Percentiles rank a stretch among this genome's conserved stretches.
These are phyloP conservation scores for Ypsolopha sequella DNA, from an alignment of 2,888 invertebrate species.

Conservation along the genomic window DNA sequence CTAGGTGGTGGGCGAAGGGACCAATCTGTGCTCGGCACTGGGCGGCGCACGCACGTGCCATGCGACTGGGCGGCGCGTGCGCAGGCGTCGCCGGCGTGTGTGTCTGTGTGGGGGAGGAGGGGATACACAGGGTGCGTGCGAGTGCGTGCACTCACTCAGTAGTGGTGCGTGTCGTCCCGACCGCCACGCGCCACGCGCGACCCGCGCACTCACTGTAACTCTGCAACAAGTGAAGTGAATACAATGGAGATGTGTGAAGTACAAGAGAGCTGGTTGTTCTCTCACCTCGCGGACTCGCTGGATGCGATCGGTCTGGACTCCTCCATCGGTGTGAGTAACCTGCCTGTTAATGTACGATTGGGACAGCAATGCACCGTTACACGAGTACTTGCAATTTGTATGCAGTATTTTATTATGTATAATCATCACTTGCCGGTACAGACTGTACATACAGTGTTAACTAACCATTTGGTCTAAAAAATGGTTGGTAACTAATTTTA, in stretches of 20 bases:
- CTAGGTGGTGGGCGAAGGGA: slow-evolving; percentile 34
- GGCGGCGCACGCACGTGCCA: slow-evolving; percentile 24
- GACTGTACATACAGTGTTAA: no score
- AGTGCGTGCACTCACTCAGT: slow-evolving; percentile 34
- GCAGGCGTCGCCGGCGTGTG: slow-evolving; percentile 9
- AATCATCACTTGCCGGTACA: no score
- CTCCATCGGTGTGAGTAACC: slow-evolving; percentile 28
- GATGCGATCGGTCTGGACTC: slow-evolving; percentile 24
- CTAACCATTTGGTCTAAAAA: no score
- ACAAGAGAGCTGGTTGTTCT: slow-evolving; percentile 33
- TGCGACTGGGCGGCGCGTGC: slow-evolving; percentile 35
- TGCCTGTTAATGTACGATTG: no score
- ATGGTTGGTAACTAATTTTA: no score
- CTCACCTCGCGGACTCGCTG: slow-evolving; percentile 25
- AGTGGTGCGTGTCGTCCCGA: no score
- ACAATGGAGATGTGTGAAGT: slow-evolving; percentile 29
- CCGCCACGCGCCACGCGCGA: no score
- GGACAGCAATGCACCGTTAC: no score
- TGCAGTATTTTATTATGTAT: no score
- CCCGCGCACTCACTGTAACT: no score
- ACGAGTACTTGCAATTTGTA: no score
- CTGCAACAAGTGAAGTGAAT: no score
- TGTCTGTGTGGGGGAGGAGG: slow-evolving; percentile 28
- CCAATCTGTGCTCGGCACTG: slow-evolving; percentile 43
- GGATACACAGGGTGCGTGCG: slow-evolving; percentile 34